Evolutionary conservation across 1,140 invertebrate genomes (phyloP), one percentile per base, ranked within the genome.

Genomic region (Oscheius sp.): DNA sequence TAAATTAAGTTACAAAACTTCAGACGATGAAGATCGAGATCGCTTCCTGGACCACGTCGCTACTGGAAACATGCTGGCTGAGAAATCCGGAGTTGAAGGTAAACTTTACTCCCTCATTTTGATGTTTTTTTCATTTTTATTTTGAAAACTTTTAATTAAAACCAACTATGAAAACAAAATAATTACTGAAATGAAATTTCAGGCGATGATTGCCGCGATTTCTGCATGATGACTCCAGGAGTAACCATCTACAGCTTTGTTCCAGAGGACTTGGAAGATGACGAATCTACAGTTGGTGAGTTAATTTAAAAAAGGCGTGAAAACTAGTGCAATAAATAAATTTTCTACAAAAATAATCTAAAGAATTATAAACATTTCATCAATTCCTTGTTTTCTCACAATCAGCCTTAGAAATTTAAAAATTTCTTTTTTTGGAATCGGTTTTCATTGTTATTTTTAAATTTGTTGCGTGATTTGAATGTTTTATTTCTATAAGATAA

Each of bases 131-230:
- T n/a, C n/a, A n/a, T 42, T 42, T n/a, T 42, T 42, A 42, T 10
- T n/a, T 42, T 42, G 38, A n/a, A 7, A 42, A 42, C n/a, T 42
- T 42, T 42, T 42, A 10, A 7, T 42, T 7, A 7, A 7, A 42
- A 42, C n/a, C n/a, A 7, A 42, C 7, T 42, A n/a, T n/a, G 7
- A 42, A 42, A 10, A 10, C 38, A 42, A 42, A 10, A 42, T 42
- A 7, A 42, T 42, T n/a, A n/a, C 38, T 42, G 38, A 7, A 42
- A 42, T 42, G n/a, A 42, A 10, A 42, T 42, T 55, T 55, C 49
- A 55, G 49, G 7, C 49, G 49, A 55, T 23, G 49, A 55, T 23
- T 55, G 49, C 49, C 49, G 49, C 49, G 49, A 55, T 23, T 55
- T 55, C 23, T 55, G 49, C 23, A 55, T 55, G 7, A 15, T 20